A percentile compares a stretch with the other conserved stretches of the same genome.
Conservation (phyloP, 2,797 vertebrate species). For the Pipistrellus pygmaeus region DNA sequence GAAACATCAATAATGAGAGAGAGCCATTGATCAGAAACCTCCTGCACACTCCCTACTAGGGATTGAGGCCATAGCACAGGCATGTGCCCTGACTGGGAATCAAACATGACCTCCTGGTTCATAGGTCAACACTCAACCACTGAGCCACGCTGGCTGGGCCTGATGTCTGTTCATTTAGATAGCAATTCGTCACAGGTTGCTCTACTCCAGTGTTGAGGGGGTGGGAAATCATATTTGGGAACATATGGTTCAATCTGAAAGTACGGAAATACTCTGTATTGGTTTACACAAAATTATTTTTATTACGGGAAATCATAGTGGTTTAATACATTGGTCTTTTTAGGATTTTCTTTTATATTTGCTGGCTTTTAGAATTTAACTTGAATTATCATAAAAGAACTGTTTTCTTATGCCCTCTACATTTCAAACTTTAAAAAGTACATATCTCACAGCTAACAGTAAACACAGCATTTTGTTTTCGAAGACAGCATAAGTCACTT, state of each 20-base stretch:
- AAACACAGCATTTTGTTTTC: conserved; percentile 18
- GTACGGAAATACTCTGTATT: not conserved
- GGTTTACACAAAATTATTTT: conserved; percentile 2
- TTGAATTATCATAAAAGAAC: conserved; percentile 15
- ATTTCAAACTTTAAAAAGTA: conserved; percentile 26
- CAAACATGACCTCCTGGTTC: no score
- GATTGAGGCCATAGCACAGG: no score
- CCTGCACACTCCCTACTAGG: no score
- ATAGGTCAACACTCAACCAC: no score
- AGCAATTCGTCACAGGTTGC: conserved; percentile 34
- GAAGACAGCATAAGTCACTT: not conserved
- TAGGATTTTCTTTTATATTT: conserved; percentile 50
- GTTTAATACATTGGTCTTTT: not conserved
- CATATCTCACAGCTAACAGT: not conserved
- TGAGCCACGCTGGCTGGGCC: no score
- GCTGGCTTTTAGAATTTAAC: conserved; percentile 1
- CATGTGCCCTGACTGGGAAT: no score
- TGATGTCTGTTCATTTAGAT: conserved; percentile 57
- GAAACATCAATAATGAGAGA: no score
- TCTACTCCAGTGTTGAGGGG: not conserved
- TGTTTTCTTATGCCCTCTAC: not conserved
- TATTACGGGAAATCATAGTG: not conserved
- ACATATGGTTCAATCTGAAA: not conserved
- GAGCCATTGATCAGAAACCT: no score
- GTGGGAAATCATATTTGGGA: not conserved